A percentile compares a stretch with the other conserved stretches of the same genome.
Conservation (phyloP, 2,888 invertebrate species). For the Parnassius orleans region DNA sequence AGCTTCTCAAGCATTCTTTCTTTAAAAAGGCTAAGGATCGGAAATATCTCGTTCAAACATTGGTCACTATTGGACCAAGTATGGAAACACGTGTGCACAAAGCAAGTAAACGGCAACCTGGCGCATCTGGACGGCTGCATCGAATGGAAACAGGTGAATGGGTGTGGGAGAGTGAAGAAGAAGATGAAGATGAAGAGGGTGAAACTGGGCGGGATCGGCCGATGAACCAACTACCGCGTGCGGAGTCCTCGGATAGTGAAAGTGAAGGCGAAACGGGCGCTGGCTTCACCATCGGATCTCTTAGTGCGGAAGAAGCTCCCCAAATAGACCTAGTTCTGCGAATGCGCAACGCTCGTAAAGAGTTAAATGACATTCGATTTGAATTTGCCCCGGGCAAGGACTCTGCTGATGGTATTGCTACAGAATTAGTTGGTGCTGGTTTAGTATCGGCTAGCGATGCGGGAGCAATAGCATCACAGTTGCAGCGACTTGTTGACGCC, state of each 20-base stretch:
- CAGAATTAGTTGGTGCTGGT: slow-evolving; percentile 98
- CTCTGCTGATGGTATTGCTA: slow-evolving; percentile 96
- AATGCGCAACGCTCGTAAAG: slow-evolving; percentile 94
- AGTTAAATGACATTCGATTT: slow-evolving; percentile 99
- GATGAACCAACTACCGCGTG: slow-evolving; percentile 82
- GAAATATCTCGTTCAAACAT: slow-evolving; percentile 92
- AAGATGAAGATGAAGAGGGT: slow-evolving; percentile 83
- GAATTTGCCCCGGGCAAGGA: slow-evolving; percentile 97
- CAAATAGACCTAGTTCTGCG: slow-evolving; percentile 93
- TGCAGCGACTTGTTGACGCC: slow-evolving; percentile 92
- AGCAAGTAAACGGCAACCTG: slow-evolving; percentile 90
- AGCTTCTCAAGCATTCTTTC: slow-evolving; percentile 98
- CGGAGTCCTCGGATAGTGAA: slow-evolving; percentile 82
- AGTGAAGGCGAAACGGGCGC: slow-evolving; percentile 56
- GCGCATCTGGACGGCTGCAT: slow-evolving; percentile 91
- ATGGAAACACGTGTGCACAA: slow-evolving; percentile 96
- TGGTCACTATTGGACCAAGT: slow-evolving; percentile 92
- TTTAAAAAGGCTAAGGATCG: slow-evolving; percentile 99
- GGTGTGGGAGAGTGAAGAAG: slow-evolving; percentile 99
- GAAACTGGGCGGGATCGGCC: slow-evolving; percentile 80
- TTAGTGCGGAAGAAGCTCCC: slow-evolving; percentile 58
- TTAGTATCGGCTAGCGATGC: slow-evolving; percentile 96
- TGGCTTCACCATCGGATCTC: slow-evolving; percentile 63
- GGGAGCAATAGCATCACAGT: slow-evolving; percentile 93
- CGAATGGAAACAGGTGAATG: slow-evolving; percentile 98